A percentile compares a stretch with the other conserved stretches of the same genome.
Conservation (phyloP, 2,797 vertebrate genomes). For the Sebastes kiyomatsui region DNA sequence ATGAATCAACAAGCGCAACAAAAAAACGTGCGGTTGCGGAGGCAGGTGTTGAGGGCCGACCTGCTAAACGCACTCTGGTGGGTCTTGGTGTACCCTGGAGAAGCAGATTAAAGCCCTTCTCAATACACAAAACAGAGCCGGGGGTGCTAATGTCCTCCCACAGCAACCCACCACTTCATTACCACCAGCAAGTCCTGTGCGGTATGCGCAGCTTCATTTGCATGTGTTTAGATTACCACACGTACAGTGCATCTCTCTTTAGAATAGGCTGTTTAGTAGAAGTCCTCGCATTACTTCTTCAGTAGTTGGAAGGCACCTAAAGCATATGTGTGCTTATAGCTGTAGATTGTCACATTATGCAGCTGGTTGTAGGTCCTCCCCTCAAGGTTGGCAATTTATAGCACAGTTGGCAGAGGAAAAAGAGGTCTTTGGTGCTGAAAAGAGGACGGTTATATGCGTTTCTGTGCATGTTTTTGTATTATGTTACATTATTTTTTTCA, state of each 20-base stretch:
- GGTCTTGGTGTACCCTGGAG: conserved; percentile 36
- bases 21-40: not conserved
- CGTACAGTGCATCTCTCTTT: not conserved
- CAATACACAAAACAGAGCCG: conserved; percentile 26
- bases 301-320: not conserved
- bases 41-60: conserved; percentile 49
- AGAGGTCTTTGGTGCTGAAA: not conserved
- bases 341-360: not conserved
- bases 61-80: conserved; percentile 48
- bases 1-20: conserved; percentile 52
- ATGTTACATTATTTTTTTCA: not conserved
- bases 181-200: conserved; percentile 24
- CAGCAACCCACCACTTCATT: conserved; percentile 51
- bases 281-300: not conserved
- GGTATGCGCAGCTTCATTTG: conserved; percentile 27
- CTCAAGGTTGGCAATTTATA: conserved; percentile 10
- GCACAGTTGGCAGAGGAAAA: not conserved
- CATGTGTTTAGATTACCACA: conserved; percentile 19
- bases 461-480: not conserved
- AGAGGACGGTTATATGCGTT: not conserved
- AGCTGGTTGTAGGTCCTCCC: not conserved
- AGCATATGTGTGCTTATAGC: not conserved
- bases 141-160: conserved; percentile 38
- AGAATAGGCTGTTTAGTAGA: not conserved
- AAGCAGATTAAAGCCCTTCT: conserved; percentile 48